phyloP scores from a whole-genome alignment of 1,140 invertebrate genomes.

The Idris sp. region DNA sequence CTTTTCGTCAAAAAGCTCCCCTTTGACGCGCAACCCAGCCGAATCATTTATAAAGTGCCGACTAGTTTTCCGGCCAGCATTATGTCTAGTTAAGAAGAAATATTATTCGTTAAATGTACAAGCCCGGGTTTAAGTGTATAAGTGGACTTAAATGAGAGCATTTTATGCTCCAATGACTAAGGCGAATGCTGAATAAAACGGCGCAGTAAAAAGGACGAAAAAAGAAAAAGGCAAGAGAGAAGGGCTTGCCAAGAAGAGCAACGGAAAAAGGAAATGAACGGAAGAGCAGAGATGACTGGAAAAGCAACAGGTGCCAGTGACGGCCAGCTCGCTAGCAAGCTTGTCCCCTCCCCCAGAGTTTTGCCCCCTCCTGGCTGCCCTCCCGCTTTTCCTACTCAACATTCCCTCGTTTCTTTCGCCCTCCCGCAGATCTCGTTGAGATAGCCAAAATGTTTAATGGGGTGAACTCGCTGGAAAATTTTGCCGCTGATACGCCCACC shows the following conservation, averaged over 20 bases:
- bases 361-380: constrained; percentile 12
- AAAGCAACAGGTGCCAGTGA: constrained; percentile 76
- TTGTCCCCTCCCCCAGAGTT: constrained; percentile 42
- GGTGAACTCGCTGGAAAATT: constrained; percentile 78
- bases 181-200: constrained; percentile 60
- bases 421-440: constrained; percentile 73
- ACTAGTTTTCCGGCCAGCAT: constrained; percentile 39
- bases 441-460: constrained; percentile 79
- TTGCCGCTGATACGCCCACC: constrained; percentile 65
- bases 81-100: constrained; percentile 57
- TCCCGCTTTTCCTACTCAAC: constrained; percentile 56
- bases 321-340: constrained; percentile 71
- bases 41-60: constrained; percentile 48
- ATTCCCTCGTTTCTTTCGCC: constrained; percentile 63
- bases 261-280: constrained; percentile 60
- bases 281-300: constrained; percentile 68
- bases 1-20: constrained; percentile 5
- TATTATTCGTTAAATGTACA: constrained; percentile 59
- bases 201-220: constrained; percentile 46
- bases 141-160: constrained; percentile 68
- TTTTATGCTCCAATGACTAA: constrained; percentile 66
- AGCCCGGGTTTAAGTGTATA: constrained; percentile 61
- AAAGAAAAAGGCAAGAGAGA: constrained; percentile 53
- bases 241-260: constrained; percentile 48
- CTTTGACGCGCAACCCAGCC: constrained; percentile 12